Conservation (phyloP, 2,888 invertebrate genomes). For the Nudaria mundana region DNA sequence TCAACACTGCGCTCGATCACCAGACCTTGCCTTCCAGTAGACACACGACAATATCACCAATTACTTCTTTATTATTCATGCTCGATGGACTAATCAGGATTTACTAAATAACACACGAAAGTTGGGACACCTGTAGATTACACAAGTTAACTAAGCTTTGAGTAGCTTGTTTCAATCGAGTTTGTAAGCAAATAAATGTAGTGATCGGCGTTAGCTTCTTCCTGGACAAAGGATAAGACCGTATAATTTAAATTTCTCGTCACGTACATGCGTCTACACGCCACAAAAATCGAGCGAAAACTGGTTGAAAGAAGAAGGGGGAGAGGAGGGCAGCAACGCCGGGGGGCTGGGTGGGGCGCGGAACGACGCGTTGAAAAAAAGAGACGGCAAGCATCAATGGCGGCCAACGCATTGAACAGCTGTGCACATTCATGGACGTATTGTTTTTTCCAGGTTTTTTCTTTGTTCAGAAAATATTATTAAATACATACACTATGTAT, state of each 20-base stretch:
- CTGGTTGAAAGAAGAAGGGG: slow-evolving; percentile 50
- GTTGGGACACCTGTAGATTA: slow-evolving; percentile 50
- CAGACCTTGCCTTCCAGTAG: slow-evolving; percentile 59
- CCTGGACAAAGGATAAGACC: slow-evolving; percentile 75
- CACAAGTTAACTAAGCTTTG: slow-evolving; percentile 42
- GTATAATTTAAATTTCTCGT: slow-evolving; percentile 50
- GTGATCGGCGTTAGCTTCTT: slow-evolving; percentile 45
- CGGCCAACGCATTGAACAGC: slow-evolving; percentile 69
- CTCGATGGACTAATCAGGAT: slow-evolving; percentile 74
- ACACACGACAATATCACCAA: slow-evolving; percentile 71
- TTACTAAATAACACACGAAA: slow-evolving; percentile 66
- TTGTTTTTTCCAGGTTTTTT: slow-evolving; percentile 4
- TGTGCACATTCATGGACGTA: slow-evolving; percentile 33
- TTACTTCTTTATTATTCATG: slow-evolving; percentile 79
- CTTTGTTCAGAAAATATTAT: background rate
- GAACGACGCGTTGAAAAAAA: slow-evolving; percentile 43
- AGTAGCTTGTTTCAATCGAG: slow-evolving; percentile 24
- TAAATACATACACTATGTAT: too few relatives aligned
- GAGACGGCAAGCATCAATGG: slow-evolving; percentile 67
- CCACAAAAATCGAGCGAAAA: slow-evolving; percentile 74
- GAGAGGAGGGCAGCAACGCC: slow-evolving; percentile 37
- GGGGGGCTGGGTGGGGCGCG: slow-evolving; percentile 6
- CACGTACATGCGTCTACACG: slow-evolving; percentile 52
- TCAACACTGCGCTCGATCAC: slow-evolving; percentile 63
- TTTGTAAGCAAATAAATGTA: slow-evolving; percentile 30